A percentile compares a stretch with the other conserved stretches of the same genome.
Evolutionary conservation across 2,888 invertebrate genomes (phyloP).

Genomic region (Amphipyra tragopoginis): DNA sequence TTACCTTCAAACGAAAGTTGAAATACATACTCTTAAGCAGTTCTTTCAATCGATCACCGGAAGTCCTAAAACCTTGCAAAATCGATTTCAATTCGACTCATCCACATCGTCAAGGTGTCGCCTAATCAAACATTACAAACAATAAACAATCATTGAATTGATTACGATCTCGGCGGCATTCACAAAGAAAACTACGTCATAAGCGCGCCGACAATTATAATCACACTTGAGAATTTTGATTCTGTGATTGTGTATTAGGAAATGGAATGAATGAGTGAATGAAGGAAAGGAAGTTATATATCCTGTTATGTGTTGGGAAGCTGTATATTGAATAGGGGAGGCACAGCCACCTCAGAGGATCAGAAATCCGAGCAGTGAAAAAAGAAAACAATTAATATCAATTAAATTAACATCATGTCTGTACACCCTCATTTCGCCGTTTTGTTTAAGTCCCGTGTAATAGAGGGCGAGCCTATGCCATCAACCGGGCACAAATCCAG

Average conservation of each 20-base stretch:
- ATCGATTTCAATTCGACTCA: slow-evolving; percentile 12
- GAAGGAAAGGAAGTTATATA: slow-evolving; percentile 17
- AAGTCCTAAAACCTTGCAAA: slow-evolving; percentile 17
- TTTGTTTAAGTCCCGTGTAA: too few species aligned
- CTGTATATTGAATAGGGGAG: not conserved
- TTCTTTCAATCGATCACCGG: too few species aligned
- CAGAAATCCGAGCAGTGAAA: too few species aligned
- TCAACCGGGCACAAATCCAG: too few species aligned
- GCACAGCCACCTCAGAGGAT: too few species aligned
- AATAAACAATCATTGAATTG: slow-evolving; percentile 68
- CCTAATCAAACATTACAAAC: slow-evolving; percentile 56
- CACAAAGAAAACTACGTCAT: slow-evolving; percentile 55
- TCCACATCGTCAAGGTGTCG: slow-evolving; percentile 31
- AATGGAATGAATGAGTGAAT: not conserved
- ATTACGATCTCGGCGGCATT: slow-evolving; percentile 67
- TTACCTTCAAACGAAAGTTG: too few species aligned
- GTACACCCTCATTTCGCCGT: too few species aligned
- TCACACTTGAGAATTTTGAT: slow-evolving; percentile 78
- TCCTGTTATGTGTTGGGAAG: not conserved
- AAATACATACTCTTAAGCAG: too few species aligned
- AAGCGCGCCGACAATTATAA: slow-evolving; percentile 68
- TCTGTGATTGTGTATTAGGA: not conserved
- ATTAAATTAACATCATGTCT: too few species aligned
- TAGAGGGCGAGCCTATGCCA: too few species aligned
- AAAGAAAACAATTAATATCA: too few species aligned